Evolutionary conservation across 2,113 vertebrate genomes (phyloP), one percentile per base, ranked within the genome.

Genomic region (Beaufortia kweichowensis): DNA sequence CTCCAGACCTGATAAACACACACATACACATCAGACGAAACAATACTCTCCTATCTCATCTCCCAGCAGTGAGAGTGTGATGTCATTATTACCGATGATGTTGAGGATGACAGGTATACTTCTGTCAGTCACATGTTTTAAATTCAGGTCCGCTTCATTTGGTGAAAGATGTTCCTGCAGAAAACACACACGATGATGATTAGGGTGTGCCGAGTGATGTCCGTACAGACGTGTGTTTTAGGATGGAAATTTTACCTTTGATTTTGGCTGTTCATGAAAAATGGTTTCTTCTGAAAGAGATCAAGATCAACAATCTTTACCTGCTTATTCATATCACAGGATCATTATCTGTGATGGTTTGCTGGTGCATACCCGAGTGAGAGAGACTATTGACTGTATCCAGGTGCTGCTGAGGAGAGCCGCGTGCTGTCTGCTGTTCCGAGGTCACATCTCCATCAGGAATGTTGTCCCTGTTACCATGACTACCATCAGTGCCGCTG

Each of bases 71-170:
- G 17, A 62, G 41, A 14, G 56, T 35, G 19, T 23, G 55, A 14
- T 19, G 14, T 48, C 41, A 1, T 26, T 1, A 1, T 92, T 94
- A 98, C 97, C 97, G 0, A 98, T 95, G 85, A 99, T 94, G 86
- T 99, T 99, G 82, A 98, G 92, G 59, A 95, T 90, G n/a, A 96
- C 87, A 29, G 96, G 93, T 77, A 98, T 77, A 28, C 93, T 95
- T 84, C 88, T 75, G 60, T 94, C 90, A 71, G 92, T 90, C 66
- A 94, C 86, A 31, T 90, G 86, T 82, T 90, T 87, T 82, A 99
- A 79, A 26, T 93, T 92, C 79, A 87, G 83, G 68, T 91, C 88
- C 23, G 95, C 95, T 84, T 86, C 91, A 62, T 90, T 91, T 56
- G 86, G 67, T 67, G 88, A 84, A 66, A 87, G 66, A 35, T 82